phyloP scores from a whole-genome alignment of 1,140 invertebrate genomes.

The Neodiprion virginianus region DNA sequence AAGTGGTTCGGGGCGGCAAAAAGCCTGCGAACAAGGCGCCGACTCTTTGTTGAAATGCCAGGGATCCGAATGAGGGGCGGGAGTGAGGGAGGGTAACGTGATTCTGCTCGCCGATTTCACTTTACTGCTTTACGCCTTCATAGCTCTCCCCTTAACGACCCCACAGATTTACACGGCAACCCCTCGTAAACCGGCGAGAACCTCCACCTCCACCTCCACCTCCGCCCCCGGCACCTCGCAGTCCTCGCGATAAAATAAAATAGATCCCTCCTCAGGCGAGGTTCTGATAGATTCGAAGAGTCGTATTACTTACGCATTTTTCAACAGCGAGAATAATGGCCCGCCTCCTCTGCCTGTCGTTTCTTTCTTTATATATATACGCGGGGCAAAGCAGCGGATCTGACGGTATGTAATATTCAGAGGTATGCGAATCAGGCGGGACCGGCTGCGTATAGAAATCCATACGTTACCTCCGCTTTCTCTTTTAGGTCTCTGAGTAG shows the following conservation, averaged over 20 bases:
- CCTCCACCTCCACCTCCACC: conserved; percentile 11
- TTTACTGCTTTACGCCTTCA: conserved; percentile 4
- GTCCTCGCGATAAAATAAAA: conserved; percentile 15
- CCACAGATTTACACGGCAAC: conserved; percentile 31
- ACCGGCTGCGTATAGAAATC: not conserved
- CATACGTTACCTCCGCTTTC: not conserved
- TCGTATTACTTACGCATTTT: not conserved
- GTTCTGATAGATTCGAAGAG: not conserved
- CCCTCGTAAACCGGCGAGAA: conserved; percentile 2
- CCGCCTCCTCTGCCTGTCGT: too few relatives aligned
- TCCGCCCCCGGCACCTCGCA: conserved; percentile 12
- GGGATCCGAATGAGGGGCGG: not conserved
- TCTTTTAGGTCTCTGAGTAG: not conserved
- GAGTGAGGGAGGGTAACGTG: conserved; percentile 21
- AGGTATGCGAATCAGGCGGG: not conserved
- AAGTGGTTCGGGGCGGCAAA: not conserved
- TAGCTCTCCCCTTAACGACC: conserved; percentile 11
- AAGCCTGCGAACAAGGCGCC: not conserved
- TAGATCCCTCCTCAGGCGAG: not conserved
- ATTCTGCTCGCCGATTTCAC: conserved; percentile 6
- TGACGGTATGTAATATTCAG: conserved; percentile 1
- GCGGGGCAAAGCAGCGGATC: not conserved
- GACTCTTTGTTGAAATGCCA: not conserved
- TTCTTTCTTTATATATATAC: not conserved
- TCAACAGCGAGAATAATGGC: not conserved